phyloP scores from a whole-genome alignment of 2,113 vertebrate genomes.

The Cepphus grylle region DNA sequence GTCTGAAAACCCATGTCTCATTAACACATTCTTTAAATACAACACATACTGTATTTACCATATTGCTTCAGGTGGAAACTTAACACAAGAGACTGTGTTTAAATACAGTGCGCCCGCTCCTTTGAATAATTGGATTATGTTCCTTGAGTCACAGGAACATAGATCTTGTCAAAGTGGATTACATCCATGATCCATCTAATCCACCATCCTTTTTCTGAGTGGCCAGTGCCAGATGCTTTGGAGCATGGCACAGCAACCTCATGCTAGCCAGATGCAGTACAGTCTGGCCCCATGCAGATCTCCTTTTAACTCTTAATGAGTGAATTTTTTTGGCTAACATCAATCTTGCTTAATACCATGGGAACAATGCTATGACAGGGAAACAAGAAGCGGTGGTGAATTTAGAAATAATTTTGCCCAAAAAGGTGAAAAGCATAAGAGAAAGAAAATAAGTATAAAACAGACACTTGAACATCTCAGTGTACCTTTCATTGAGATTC shows the following conservation, averaged over 20 bases:
- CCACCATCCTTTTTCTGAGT: background rate
- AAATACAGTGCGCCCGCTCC: background rate
- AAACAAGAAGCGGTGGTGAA: background rate
- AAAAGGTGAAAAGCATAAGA: background rate
- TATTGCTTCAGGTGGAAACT: background rate
- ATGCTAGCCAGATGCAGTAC: background rate
- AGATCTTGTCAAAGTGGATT: conserved; percentile 50
- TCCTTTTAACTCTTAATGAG: background rate
- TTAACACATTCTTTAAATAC: background rate
- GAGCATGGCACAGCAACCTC: background rate
- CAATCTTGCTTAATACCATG: background rate
- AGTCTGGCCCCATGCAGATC: conserved; percentile 1
- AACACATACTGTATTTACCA: background rate
- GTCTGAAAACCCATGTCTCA: background rate
- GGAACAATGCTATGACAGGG: background rate
- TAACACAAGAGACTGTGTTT: background rate
- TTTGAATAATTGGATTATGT: conserved; percentile 45
- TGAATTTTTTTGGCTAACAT: background rate
- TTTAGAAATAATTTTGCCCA: background rate
- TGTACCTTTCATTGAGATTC: background rate
- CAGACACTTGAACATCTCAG: background rate
- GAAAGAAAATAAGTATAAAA: background rate
- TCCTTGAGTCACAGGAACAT: conserved; percentile 1
- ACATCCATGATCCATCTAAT: conserved; percentile 34
- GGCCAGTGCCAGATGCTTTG: conserved; percentile 32